Evolutionary conservation across 2,888 invertebrate species (phyloP).

Genomic region (Andrena praecox): DNA sequence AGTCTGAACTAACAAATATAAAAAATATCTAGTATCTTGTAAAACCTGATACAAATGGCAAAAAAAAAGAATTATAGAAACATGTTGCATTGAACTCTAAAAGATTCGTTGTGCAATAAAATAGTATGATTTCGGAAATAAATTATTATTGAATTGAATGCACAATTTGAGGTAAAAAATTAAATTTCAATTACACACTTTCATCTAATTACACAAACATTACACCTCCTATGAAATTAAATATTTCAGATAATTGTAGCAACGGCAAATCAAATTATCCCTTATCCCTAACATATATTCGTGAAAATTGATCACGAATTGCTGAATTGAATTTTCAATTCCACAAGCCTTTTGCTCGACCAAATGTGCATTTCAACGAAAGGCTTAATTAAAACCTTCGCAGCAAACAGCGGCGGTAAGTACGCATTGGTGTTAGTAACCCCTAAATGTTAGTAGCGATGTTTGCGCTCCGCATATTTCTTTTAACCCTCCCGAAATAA

Average conservation of each 20-base stretch:
- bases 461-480: conserved; percentile 53
- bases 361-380: conserved; percentile 45
- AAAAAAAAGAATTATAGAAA: too few species aligned
- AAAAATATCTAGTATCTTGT: too few species aligned
- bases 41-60: too few species aligned
- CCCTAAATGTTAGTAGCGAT: conserved; percentile 57
- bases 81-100: too few species aligned
- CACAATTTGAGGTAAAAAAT: too few species aligned
- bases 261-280: not conserved
- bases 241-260: not conserved
- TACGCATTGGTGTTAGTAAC: conserved; percentile 53
- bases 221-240: too few species aligned
- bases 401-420: not conserved
- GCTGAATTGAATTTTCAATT: conserved; percentile 16
- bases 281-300: not conserved
- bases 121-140: too few species aligned
- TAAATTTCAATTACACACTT: too few species aligned
- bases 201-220: too few species aligned
- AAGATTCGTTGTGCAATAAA: too few species aligned
- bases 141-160: too few species aligned
- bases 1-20: too few species aligned
- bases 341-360: not conserved
- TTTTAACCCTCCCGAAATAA: conserved; percentile 62
- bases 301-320: not conserved
- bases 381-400: conserved; percentile 39